These are phyloP conservation scores for Siphamia tubifer DNA, from an alignment of 2,113 vertebrate genomes.

Conservation along the genomic window DNA sequence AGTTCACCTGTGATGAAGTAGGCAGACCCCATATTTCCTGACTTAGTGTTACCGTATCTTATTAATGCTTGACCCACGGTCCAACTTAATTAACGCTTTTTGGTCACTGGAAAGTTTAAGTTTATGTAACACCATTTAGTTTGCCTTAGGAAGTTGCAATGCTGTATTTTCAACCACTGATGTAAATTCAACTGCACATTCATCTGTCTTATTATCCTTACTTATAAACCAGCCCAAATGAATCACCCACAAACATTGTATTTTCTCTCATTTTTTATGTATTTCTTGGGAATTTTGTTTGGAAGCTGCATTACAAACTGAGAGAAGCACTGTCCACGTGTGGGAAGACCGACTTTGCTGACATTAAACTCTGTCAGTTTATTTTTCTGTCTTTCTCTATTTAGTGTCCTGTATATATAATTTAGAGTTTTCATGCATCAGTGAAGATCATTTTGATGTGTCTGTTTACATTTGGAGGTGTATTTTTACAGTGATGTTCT, in stretches of 20 bases:
- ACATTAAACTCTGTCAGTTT: background rate
- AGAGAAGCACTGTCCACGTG: background rate
- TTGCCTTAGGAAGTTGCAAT: too few relatives aligned
- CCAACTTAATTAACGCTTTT: too few relatives aligned
- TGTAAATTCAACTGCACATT: too few relatives aligned
- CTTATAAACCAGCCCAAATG: too few relatives aligned
- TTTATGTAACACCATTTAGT: too few relatives aligned
- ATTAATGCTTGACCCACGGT: background rate
- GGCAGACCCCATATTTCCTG: background rate
- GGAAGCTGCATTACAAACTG: too few relatives aligned
- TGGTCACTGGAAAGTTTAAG: too few relatives aligned
- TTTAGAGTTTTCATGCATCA: background rate
- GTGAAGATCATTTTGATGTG: slow-evolving; percentile 1
- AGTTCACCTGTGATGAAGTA: background rate
- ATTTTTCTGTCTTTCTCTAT: background rate
- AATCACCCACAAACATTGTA: background rate
- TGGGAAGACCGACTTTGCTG: background rate
- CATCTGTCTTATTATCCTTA: too few relatives aligned
- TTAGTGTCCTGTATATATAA: too few relatives aligned
- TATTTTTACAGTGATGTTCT: slow-evolving; percentile 1
- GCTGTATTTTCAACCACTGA: too few relatives aligned
- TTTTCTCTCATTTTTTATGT: background rate
- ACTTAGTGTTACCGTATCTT: background rate
- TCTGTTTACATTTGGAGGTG: slow-evolving; percentile 6
- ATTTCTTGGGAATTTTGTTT: background rate